Percentiles rank a stretch among this genome's conserved stretches.
phyloP scores from a whole-genome alignment of 2,797 vertebrate genomes.

The Sternotherus odoratus region DNA sequence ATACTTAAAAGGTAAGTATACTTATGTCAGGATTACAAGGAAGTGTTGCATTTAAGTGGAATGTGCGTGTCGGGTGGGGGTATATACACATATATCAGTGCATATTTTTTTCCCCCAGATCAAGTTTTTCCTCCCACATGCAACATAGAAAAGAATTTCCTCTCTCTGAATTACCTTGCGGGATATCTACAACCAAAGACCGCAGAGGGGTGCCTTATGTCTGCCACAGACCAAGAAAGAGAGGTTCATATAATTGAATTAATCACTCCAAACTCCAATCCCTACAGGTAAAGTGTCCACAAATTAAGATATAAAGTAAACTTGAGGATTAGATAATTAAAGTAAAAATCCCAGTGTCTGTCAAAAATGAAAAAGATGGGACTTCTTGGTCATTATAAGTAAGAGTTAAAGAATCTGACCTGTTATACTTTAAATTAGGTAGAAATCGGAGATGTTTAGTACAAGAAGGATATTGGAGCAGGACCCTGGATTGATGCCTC shows the following conservation, averaged over 20 bases:
- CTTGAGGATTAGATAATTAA: background rate
- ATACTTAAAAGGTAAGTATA: background rate
- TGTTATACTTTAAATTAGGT: background rate
- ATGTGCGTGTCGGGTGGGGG: rapidly evolving
- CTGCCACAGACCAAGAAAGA: slow-evolving; percentile 80
- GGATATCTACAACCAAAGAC: slow-evolving; percentile 89
- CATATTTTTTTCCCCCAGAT: slow-evolving; percentile 81
- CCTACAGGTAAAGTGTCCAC: slow-evolving; percentile 79
- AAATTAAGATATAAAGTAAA: background rate
- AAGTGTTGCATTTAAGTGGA: background rate
- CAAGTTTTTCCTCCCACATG: slow-evolving; percentile 89
- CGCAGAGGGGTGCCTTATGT: slow-evolving; percentile 91
- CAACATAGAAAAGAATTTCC: slow-evolving; percentile 93
- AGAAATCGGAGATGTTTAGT: background rate
- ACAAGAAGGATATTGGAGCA: background rate
- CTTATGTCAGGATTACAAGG: background rate
- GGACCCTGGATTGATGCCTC: background rate
- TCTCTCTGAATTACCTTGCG: slow-evolving; percentile 98
- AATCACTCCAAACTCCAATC: slow-evolving; percentile 92
- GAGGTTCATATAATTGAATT: slow-evolving; percentile 96
- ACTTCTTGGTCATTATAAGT: background rate
- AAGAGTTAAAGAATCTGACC: background rate
- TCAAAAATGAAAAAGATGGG: background rate
- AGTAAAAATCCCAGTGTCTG: background rate
- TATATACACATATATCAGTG: background rate